phyloP scores from a whole-genome alignment of 2,797 vertebrate species.

The Triplophysa bombifrons region DNA sequence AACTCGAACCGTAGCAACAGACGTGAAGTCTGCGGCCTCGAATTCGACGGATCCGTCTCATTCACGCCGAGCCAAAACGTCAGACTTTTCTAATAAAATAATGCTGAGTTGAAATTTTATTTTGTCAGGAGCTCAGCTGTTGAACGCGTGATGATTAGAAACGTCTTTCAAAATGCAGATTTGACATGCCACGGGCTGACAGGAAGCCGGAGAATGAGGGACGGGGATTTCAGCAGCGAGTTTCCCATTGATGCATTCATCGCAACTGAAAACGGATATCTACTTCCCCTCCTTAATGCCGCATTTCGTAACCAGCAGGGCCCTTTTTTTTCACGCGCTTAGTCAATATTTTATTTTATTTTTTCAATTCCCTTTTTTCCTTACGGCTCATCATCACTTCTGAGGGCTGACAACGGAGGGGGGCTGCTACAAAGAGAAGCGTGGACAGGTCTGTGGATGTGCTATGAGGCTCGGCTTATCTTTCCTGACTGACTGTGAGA shows the following conservation, averaged over 20 bases:
- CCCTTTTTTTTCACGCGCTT: constrained; percentile 56
- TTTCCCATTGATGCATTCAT: constrained; percentile 43
- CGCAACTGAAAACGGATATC: constrained; percentile 43
- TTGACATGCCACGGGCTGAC: constrained; percentile 35
- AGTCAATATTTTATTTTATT: constrained; percentile 64
- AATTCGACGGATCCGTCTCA: not conserved
- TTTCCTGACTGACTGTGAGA: constrained; percentile 51
- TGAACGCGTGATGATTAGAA: constrained; percentile 32
- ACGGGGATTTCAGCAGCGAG: constrained; percentile 20
- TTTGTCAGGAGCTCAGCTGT: constrained; percentile 26
- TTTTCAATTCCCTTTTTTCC: constrained; percentile 39
- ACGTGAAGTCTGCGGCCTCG: constrained; percentile 1
- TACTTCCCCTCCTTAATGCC: constrained; percentile 42
- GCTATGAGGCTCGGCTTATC: constrained; percentile 39
- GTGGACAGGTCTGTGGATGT: constrained; percentile 34
- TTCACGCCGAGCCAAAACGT: constrained; percentile 25
- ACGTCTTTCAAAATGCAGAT: constrained; percentile 19
- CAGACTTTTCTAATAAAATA: constrained; percentile 14
- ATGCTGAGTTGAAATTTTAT: constrained; percentile 30
- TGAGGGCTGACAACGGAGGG: constrained; percentile 61
- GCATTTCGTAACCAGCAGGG: constrained; percentile 52
- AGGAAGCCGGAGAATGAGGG: constrained; percentile 31
- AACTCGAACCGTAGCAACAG: constrained; percentile 30
- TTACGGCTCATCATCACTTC: constrained; percentile 63
- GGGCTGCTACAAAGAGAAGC: constrained; percentile 64